Base-by-base conservation (phyloP, 2,888 invertebrate species). In the Masnerella sp. region DNA sequence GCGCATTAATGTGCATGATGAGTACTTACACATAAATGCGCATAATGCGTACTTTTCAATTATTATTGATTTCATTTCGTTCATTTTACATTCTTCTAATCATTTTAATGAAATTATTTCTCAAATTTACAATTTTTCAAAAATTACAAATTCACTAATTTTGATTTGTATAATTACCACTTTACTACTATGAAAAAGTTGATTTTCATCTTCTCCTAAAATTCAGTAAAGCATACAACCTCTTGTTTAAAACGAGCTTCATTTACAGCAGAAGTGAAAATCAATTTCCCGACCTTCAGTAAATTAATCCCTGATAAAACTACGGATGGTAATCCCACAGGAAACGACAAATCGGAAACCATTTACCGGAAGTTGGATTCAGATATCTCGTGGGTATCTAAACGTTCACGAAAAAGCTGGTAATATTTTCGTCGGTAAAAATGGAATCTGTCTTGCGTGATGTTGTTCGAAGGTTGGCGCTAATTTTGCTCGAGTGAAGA, bases 291-390 rank as follows among this genome's bases (percentile, higher is more conserved):
- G n/a, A 28, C 28, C 28, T 28, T 28, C 3, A n/a, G 28, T n/a
- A 28, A 2, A n/a, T 14, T 18, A 9, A n/a, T 3, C 30, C 11
- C 5, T 11, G 32, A 18, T 8, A 34, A 49, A 49, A 12, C 18
- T 14, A 14, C 36, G n/a, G 36, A 36, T 7, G 51, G 36, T 52
- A 52, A 15, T 25, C 22, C n/a, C 20, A 9, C 9, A 7, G 18
- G 11, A 14, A 38, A 36, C 15, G n/a, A 28, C 15, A 28, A 45
- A 45, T 11, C 28, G 8, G 7, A 45, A 32, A 9, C 2, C 8
- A 15, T 5, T 20, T 52, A 52, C 36, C 56, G 43, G 20, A 58
- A 43, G 56, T 43, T 34, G 56, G 43, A 58, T 34, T 12, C 15
- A 8, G 12, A 18, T 18, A 30, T 40, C 17, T 30, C 17, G 9